Base-by-base conservation (phyloP, 2,113 vertebrate genomes). In the Brachionichthys hirsutus region DNA sequence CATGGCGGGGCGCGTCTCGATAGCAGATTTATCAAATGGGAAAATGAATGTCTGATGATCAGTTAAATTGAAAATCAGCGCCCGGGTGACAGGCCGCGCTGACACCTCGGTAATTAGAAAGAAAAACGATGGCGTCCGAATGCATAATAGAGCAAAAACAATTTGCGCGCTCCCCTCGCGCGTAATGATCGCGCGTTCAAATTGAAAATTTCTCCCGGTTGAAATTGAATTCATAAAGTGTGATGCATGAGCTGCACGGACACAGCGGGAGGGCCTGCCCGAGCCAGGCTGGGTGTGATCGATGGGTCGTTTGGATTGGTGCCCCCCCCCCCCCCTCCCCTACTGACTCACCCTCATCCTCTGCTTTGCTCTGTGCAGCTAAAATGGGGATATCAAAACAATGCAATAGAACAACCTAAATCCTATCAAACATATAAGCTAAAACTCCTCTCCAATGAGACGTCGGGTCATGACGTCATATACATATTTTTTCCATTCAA, bases 71-170 rank as follows among this genome's bases (percentile, higher is more conserved):
- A 99, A 99, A 99, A 99, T 98, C 97, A 98, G 97, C 96, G 95
- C 95, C 94, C 93, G 95, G 94, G 94, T 98, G 97, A 98, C 97
- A 98, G 97, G 93, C 94, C 95, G 97, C 96, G 91, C 95, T 98
- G 97, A 99, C 97, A 99, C 97, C 96, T 98, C 95, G 95, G 95
- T 99, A 98, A 99, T 98, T 98, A 99, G 97, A 97, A 98, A 99
- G 96, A 98, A 98, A 98, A 99, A 99, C 98, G 97, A 98, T 97
- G 94, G 94, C 96, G 95, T 98, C 95, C 95, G 95, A 95, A 96
- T 99, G 97, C 97, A 98, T 98, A 99, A 99, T 98, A 99, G 97
- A 99, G 97, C 96, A 99, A 99, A 99, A 99, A 99, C 97, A 98
- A 99, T 99, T 98, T 99, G 94, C 97, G 95, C 97, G 95, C 91